phyloP scores from a whole-genome alignment of 2,113 vertebrate species.

The Oceanites oceanicus region DNA sequence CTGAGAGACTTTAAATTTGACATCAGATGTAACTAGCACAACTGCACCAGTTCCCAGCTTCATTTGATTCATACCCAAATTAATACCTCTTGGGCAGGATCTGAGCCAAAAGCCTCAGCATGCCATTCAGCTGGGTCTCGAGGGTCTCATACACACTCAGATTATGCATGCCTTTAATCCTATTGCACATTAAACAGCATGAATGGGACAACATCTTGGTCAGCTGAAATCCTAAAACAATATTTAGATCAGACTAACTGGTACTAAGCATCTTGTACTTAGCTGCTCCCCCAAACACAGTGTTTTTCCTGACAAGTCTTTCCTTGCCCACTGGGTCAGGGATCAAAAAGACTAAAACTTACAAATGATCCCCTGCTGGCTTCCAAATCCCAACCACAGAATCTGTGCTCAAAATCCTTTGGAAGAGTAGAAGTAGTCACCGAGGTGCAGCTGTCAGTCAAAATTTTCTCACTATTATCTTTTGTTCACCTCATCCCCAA shows the following conservation, averaged over 20 bases:
- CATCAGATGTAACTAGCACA: constrained; percentile 5
- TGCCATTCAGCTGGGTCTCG: constrained; percentile 36
- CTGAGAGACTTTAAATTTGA: constrained; percentile 23
- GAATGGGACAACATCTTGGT: constrained; percentile 65
- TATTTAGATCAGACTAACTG: constrained; percentile 60
- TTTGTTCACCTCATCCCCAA: neutral
- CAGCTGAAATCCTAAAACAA: constrained; percentile 67
- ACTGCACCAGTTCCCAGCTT: neutral
- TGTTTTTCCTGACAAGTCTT: constrained; percentile 42
- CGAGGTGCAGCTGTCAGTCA: neutral
- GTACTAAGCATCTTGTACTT: constrained; percentile 59
- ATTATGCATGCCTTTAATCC: constrained; percentile 62
- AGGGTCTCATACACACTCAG: constrained; percentile 58
- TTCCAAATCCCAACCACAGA: constrained; percentile 45
- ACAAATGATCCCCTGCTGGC: constrained; percentile 52
- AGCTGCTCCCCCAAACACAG: constrained; percentile 31
- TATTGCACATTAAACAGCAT: constrained; percentile 69
- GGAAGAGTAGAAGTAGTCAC: neutral
- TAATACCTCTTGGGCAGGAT: constrained; percentile 57
- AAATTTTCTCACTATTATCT: neutral
- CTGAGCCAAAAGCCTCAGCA: constrained; percentile 51
- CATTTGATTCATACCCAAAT: constrained; percentile 47
- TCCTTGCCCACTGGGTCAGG: constrained; percentile 53
- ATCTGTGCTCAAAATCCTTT: constrained; percentile 21
- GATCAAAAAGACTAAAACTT: constrained; percentile 63